These are phyloP conservation scores for Forbesichthys papilliferus DNA, from an alignment of 2,113 vertebrate genomes.

Conservation along the genomic window DNA sequence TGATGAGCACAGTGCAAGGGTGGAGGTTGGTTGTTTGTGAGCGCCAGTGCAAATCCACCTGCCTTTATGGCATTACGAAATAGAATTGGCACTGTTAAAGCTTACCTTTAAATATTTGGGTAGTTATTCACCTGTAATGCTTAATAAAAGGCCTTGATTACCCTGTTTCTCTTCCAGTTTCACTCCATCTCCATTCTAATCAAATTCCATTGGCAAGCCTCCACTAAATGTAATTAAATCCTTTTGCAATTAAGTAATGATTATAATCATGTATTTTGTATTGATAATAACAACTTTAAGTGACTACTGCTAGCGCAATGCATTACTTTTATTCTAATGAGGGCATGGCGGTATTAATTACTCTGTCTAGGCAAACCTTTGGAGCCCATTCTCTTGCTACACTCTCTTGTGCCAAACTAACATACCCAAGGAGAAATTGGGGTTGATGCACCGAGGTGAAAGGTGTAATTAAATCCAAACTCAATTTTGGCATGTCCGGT, in stretches of 20 bases:
- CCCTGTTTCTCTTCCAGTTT: slow-evolving; percentile 16
- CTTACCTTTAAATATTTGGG: not conserved
- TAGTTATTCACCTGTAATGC: not conserved
- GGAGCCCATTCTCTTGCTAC: slow-evolving; percentile 33
- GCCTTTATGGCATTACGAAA: too few species aligned
- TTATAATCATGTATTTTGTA: slow-evolving; percentile 33
- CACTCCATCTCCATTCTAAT: slow-evolving; percentile 34
- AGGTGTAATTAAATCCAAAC: slow-evolving; percentile 71
- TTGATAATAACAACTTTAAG: slow-evolving; percentile 37
- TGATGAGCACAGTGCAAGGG: too few species aligned
- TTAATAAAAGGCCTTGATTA: too few species aligned
- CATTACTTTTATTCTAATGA: slow-evolving; percentile 40
- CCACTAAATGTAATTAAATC: slow-evolving; percentile 60
- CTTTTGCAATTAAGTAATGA: slow-evolving; percentile 63
- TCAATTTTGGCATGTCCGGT: slow-evolving; percentile 60
- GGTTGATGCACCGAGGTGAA: slow-evolving; percentile 66
- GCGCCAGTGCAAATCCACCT: too few species aligned
- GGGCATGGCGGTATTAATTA: slow-evolving; percentile 60
- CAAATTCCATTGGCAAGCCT: slow-evolving; percentile 54
- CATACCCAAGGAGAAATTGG: slow-evolving; percentile 55
- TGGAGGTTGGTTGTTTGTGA: too few species aligned
- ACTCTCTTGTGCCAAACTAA: slow-evolving; percentile 42
- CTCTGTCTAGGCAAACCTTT: slow-evolving; percentile 39
- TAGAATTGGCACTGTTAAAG: too few species aligned
- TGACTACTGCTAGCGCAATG: slow-evolving; percentile 30